Percentiles rank a stretch among this genome's conserved stretches.
Evolutionary conservation across 2,113 vertebrate genomes (phyloP).

Genomic region (Elachura formosa): DNA sequence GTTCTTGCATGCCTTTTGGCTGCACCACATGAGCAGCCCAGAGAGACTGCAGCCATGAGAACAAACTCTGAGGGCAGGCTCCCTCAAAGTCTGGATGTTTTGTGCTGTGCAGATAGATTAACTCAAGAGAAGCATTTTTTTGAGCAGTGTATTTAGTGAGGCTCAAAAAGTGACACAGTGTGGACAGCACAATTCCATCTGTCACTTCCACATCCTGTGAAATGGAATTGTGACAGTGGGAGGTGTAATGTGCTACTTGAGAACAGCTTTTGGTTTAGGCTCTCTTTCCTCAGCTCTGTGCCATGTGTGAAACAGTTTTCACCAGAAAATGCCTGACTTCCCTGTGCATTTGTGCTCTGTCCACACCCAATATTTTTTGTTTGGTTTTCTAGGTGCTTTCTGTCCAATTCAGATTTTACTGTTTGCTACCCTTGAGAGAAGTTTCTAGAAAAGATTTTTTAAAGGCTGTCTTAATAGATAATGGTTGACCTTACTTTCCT

Average conservation of each 20-base stretch:
- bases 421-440: not conserved
- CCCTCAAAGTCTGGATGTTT: not conserved
- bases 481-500: not conserved
- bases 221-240: not conserved
- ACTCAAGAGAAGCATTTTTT: not conserved
- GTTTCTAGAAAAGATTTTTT: not conserved
- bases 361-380: not conserved
- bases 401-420: not conserved
- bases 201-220: not conserved
- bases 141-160: not conserved
- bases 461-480: not conserved
- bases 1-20: not conserved
- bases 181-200: not conserved
- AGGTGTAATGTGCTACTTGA: not conserved
- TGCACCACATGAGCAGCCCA: not conserved
- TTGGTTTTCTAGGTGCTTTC: not conserved
- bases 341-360: not conserved
- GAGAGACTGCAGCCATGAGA: not conserved
- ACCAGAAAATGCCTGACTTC: not conserved
- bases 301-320: not conserved
- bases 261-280: not conserved
- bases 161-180: rapidly evolving
- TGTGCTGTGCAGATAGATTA: not conserved
- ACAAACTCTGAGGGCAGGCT: not conserved
- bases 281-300: not conserved